Base-by-base conservation (phyloP, 2,797 vertebrate genomes). In the Sebastes paucispinis region DNA sequence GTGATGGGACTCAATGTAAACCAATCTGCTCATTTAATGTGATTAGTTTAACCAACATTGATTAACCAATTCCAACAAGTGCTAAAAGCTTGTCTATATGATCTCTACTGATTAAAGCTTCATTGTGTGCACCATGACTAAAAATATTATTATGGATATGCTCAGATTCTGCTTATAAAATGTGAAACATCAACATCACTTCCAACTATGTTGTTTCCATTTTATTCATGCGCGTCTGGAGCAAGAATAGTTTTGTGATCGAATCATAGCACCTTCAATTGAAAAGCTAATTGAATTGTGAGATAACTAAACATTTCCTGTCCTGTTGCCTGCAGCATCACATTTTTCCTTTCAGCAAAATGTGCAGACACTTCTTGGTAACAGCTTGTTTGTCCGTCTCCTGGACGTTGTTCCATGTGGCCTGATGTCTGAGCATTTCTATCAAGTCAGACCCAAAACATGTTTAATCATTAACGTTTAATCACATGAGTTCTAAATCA, bases 401-500 rank as follows among this genome's bases (percentile, higher is more conserved):
- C 47, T 13, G 60, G 50, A 36, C 36, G 66, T 29, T 69, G 73
- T 39, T 65, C 9, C 47, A 54, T 55, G 52, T 77, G 39, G 47
- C 47, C 36, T 78, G 29, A 79, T 73, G 36, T 64, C 14, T 24
- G 50, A 82, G n/a, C 1, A 4, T 32, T 6, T 73, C n/a, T 32
- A 54, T 64, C 12, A 66, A 36, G 34, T 72, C 39, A 9, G 47
- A 22, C 66, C 43, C 22, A 60, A 88, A 84, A 69, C 25, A 60
- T 2, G 24, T 81, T 84, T 71, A 88, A 82, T 84, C 79, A 85
- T 80, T 87, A 79, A 79, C 8, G 0, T 65, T 71, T 75, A 52
- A 85, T 86, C 79, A 81, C 82, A 81, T 75, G 71, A 86, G 31
- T 80, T 85, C 20, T 58, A 83, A 88, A 90, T 88, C 64, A 69